These are phyloP conservation scores for Brevimyrus niger DNA, from an alignment of 2,113 vertebrate species.

Conservation along the genomic window DNA sequence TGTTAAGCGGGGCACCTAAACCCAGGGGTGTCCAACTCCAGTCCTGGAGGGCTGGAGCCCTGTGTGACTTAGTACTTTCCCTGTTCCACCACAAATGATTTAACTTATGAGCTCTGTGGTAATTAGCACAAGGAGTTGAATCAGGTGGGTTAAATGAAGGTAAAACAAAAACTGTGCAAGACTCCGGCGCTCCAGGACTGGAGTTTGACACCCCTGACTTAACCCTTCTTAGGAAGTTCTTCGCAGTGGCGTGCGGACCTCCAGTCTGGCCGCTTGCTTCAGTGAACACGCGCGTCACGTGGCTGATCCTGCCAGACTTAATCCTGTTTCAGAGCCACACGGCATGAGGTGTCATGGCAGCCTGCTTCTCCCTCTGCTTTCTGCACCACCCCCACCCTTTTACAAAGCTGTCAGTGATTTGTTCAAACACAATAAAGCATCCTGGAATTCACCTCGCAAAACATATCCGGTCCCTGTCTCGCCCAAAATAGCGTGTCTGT, in stretches of 20 bases:
- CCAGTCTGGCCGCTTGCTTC: constrained; percentile 43
- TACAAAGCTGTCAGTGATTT: background rate
- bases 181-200: no score
- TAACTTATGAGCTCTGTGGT: no score
- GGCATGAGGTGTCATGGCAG: constrained; percentile 10
- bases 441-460: constrained; percentile 14
- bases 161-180: no score
- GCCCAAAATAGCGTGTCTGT: background rate
- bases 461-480: background rate
- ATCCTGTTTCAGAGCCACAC: constrained; percentile 40
- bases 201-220: no score
- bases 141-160: no score
- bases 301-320: constrained; percentile 41
- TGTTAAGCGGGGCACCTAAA: no score
- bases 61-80: no score
- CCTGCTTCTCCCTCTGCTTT: background rate
- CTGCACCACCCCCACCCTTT: background rate
- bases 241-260: constrained; percentile 33
- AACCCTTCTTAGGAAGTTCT: constrained; percentile 28
- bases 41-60: no score
- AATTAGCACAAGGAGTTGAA: no score
- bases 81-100: no score
- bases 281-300: constrained; percentile 16
- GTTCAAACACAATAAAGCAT: constrained; percentile 5
- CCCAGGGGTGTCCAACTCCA: no score